These are phyloP conservation scores for Podabrus alpinus DNA, from an alignment of 2,888 invertebrate species.

Conservation along the genomic window DNA sequence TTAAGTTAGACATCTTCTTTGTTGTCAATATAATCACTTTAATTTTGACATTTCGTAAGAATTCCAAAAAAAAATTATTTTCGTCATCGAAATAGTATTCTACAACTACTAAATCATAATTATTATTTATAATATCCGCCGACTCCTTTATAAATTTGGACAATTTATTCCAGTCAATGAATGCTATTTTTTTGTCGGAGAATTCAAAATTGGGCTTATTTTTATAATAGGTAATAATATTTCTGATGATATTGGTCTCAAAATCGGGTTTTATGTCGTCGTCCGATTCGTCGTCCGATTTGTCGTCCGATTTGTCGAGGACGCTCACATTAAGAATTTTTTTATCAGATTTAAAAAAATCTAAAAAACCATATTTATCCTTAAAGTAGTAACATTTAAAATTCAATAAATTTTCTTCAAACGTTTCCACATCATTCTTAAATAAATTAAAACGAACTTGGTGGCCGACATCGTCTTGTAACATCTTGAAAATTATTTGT, in stretches of 20 bases:
- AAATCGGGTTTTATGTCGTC: slow-evolving; percentile 3
- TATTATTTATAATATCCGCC: neutral
- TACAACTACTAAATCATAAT: slow-evolving; percentile 6
- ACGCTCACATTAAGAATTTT: slow-evolving; percentile 11
- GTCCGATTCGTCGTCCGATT: too few species aligned
- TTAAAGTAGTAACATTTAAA: slow-evolving; percentile 14
- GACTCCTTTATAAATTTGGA: neutral
- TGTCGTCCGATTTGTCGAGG: too few species aligned
- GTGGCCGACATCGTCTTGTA: neutral
- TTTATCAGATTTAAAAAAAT: slow-evolving; percentile 1
- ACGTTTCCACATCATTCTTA: neutral
- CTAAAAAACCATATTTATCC: slow-evolving; percentile 13
- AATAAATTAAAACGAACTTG: slow-evolving; percentile 5
- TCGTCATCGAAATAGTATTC: slow-evolving; percentile 8
- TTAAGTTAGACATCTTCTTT: neutral
- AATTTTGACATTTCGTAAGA: neutral
- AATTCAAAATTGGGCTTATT: neutral
- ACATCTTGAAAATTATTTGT: neutral
- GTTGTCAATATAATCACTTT: slow-evolving; percentile 12
- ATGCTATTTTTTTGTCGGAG: neutral
- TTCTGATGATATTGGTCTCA: slow-evolving; percentile 16
- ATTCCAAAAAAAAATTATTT: neutral
- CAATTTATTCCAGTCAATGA: slow-evolving; percentile 5
- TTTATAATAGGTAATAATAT: slow-evolving; percentile 6
- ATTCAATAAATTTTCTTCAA: neutral